Base-by-base conservation (phyloP, 1,140 invertebrate genomes). In the Thrips palmi region DNA sequence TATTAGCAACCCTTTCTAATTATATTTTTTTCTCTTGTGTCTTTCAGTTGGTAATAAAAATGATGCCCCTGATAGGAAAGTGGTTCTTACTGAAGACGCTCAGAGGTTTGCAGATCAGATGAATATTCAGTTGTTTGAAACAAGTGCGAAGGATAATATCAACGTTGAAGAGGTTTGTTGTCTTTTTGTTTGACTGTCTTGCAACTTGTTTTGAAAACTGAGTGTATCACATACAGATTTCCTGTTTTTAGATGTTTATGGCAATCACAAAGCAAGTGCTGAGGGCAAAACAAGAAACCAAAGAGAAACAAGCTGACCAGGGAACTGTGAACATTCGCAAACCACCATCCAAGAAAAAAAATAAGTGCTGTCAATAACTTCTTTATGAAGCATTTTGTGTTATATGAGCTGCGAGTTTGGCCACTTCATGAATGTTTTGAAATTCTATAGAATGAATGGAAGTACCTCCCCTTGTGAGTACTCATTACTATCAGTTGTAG, bases 81-180 rank as follows among this genome's bases (percentile, higher is more conserved):
- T 98, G 33, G 93, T 98, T 6, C 64, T 93, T 31, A 93, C 89
- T 33, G 84, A 91, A 59, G 94, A 99, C 68, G 93, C 93, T 37
- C 79, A 89, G 63, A 71, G 86, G 46, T 97, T 97, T 70, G 91
- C 92, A 31, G 81, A 80, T 55, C 85, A 93, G 63, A 97, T 97
- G 87, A 77, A 78, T 43, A 96, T 98, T 55, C 77, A 86, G 50
- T 63, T 97, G 38, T 97, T 92, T 65, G 94, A 99, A 66, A 97
- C 94, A 47, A 96, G 89, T 57, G 93, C 94, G 53, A 97, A 97
- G 68, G 88, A 97, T 55, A 97, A 97, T 62, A 80, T 91, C 48
- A 97, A 97, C 67, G 93, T 98, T 36, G 92, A 97, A 67, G 89
- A 97, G 68, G 67, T 82, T 3, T 15, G 11, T 45, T 8, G 15